Evolutionary conservation across 2,113 vertebrate species (phyloP), one percentile per base, ranked within the genome.

Genomic region (Eulemur macaco): DNA sequence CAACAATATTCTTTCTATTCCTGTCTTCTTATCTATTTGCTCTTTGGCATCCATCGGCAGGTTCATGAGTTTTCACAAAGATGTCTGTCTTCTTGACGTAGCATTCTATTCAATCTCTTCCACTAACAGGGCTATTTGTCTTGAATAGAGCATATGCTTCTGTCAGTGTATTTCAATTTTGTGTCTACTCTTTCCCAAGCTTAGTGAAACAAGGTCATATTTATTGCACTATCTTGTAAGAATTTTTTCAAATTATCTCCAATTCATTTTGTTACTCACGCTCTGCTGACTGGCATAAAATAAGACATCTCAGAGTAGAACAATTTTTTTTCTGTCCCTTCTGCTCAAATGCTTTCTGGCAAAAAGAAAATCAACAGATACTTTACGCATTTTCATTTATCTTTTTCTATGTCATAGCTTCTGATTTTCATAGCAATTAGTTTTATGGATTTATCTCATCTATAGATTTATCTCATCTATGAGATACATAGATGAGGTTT

Each of bases 181-280:
- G 74, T 93, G 37, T 88, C 60, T 94, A 58, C 86, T 96, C n/a
- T 71, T 89, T 85, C 91, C 64, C 71, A 82, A 95, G 66, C 60
- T 87, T 92, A 77, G 58, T 92, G 85, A 97, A 95, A 85, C 80
- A 73, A 85, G 84, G 73, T 92, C 77, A 91, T 84, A 92, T 96
- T 94, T 96, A 87, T 94, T 91, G 82, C 73, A 76, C 50, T 85
- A n/a, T 92, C 66, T 66, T 95, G 27, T 95, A 95, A 92, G 85
- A 94, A 74, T 96, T 96, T 89, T 97, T 96, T 92, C 68, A 86
- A 85, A 95, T 95, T 85, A 86, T 95, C 71, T 94, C 71, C 47
- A 82, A 78, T 95, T 95, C 88, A 91, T 93, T 97, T 91, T 97
- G 83, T 96, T 95, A 97, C 11, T 87, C 87, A 69, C 4, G 27